Evolutionary conservation across 2,888 invertebrate genomes (phyloP), one percentile per base, ranked within the genome.

Genomic region (Heteromyza rotundicornis): DNA sequence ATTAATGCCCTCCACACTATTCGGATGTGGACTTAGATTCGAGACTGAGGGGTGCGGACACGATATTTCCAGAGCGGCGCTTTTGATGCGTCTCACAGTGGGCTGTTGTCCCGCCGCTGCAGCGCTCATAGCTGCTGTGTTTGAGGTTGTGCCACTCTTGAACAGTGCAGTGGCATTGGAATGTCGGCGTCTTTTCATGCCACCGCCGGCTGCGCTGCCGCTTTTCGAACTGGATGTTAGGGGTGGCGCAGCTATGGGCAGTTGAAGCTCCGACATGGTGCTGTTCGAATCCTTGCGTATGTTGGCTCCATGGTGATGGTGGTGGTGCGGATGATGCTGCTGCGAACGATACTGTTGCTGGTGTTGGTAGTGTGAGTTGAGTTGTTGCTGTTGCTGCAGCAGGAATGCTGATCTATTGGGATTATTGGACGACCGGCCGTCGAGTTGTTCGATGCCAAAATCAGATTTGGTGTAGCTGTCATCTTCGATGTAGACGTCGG

Each of bases 11-110:
- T 92, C 92, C 50, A 90, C 89, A 78, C 92, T 92, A 75, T 92
- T 92, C 1, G 92, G 92, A 82, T 92, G 92, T 17, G 91, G 89
- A n/a, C 90, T 89, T 72, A 92, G 84, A 78, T 91, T 89, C 64
- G 89, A 88, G 20, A 88, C 87, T 64, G 88, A 88, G 0, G 89
- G 87, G 40, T 89, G 89, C 12, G 89, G 88, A 70, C 90, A 90
- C 19, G 89, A 88, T 52, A 89, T 89, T 80, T 90, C 90, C 69
- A 91, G 79, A 0, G 90, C 90, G 1, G 90, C 87, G 70, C 90
- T 90, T 72, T 90, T 88, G 57, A 90, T 90, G 51, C 90, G 84
- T 51, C 90, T 84, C 2, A 90, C 90, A 2, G 73, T 75, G 3
- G 70, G 66, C 52, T 68, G 69, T 32, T 65, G 68, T 19, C 63